phyloP scores from a whole-genome alignment of 2,113 vertebrate species.

The Grammomys surdaster region DNA sequence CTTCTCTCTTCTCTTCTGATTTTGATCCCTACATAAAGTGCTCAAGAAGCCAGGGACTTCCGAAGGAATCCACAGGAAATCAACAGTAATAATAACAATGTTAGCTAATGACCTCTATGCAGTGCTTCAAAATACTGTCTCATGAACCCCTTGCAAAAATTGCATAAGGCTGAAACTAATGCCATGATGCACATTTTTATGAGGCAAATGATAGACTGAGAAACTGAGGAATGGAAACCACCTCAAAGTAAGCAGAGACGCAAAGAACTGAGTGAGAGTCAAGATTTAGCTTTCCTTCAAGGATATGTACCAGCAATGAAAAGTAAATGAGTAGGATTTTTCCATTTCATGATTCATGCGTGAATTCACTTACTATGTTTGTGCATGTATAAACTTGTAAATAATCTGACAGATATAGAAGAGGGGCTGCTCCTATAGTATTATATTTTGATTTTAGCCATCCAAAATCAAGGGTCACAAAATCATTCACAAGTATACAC shows the following conservation, averaged over 20 bases:
- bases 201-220: neutral
- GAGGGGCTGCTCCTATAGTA: neutral
- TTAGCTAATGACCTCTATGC: neutral
- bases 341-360: neutral
- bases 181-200: neutral
- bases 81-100: neutral
- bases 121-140: neutral
- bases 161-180: neutral
- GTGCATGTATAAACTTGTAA: neutral
- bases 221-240: neutral
- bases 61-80: neutral
- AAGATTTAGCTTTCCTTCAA: neutral
- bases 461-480: neutral
- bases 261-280: neutral
- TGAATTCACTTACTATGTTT: neutral
- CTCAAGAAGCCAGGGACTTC: neutral
- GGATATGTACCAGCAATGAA: neutral
- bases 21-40: neutral
- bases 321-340: neutral
- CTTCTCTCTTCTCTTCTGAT: neutral
- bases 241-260: neutral
- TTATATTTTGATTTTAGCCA: conserved; percentile 17
- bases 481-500: neutral
- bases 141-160: neutral
- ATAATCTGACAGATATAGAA: neutral